A percentile compares a stretch with the other conserved stretches of the same genome.
Conservation (phyloP, 1,140 invertebrate species). For the Coenobita brevimanus region DNA sequence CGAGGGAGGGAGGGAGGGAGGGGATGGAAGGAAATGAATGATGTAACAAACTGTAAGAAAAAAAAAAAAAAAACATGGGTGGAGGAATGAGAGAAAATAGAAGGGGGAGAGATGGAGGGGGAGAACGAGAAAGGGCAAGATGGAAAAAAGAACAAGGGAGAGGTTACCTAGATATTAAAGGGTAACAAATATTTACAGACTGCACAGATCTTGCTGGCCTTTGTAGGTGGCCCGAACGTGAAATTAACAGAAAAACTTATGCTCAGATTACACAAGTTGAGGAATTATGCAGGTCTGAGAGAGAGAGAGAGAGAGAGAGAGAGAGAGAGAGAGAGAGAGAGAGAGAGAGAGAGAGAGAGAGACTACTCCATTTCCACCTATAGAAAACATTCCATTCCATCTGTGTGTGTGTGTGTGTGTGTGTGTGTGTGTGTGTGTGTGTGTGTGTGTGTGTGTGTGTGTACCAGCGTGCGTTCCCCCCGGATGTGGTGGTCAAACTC, state of each 20-base stretch:
- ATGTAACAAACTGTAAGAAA: neutral
- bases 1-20: neutral
- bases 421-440: slow-evolving; percentile 14
- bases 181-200: too few species aligned
- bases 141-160: neutral
- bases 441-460: slow-evolving; percentile 5
- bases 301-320: slow-evolving; percentile 13
- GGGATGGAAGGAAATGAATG: neutral
- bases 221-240: too few species aligned
- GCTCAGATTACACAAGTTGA: too few species aligned
- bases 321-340: neutral
- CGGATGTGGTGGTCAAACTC: slow-evolving; percentile 34
- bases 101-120: slow-evolving; percentile 3
- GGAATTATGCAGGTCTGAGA: too few species aligned
- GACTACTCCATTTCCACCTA: neutral
- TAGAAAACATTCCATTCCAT: neutral
- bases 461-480: slow-evolving; percentile 26
- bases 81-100: neutral
- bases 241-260: too few species aligned
- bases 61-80: neutral
- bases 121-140: slow-evolving; percentile 8
- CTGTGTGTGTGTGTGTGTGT: neutral
- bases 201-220: too few species aligned
- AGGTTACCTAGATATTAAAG: too few species aligned
- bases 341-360: too few species aligned